phyloP scores from a whole-genome alignment of 1,140 invertebrate species.

The Panagrolaimus sp. region DNA sequence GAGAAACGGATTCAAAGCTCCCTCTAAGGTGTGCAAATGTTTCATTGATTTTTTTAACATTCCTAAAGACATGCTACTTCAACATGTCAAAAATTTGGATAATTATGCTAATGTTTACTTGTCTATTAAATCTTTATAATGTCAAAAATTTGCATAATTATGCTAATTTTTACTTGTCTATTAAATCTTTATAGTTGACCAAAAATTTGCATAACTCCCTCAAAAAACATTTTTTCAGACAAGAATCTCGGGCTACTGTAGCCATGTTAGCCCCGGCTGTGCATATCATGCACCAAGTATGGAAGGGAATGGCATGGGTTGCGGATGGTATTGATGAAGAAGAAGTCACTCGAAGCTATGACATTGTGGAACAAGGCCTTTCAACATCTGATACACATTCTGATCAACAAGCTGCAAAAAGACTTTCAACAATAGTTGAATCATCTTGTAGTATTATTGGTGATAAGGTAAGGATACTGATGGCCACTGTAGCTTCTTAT shows the following conservation, averaged over 20 bases:
- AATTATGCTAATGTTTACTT: no score
- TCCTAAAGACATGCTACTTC: no score
- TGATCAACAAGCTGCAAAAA: conserved; percentile 29
- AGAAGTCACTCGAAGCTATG: conserved; percentile 45
- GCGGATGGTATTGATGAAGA: conserved; percentile 57
- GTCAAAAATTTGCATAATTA: no score
- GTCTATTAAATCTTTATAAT: no score
- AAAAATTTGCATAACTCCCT: no score
- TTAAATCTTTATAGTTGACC: no score
- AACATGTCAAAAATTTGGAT: no score
- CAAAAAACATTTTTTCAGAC: conserved; percentile 23
- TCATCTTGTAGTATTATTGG: conserved; percentile 38
- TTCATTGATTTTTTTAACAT: no score
- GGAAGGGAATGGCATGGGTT: conserved; percentile 58
- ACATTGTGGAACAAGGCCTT: conserved; percentile 39
- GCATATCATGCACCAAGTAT: conserved; percentile 58
- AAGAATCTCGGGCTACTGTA: conserved; percentile 52
- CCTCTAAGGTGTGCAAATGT: not conserved
- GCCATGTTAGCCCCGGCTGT: conserved; percentile 57
- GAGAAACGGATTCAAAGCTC: conserved; percentile 5
- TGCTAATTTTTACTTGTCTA: no score
- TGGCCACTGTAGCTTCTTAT: not conserved
- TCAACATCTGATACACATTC: conserved; percentile 36
- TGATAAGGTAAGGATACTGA: conserved; percentile 25
- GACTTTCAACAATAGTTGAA: conserved; percentile 51